Evolutionary conservation across 2,797 vertebrate species (phyloP).

Genomic region (Meda fulgida): DNA sequence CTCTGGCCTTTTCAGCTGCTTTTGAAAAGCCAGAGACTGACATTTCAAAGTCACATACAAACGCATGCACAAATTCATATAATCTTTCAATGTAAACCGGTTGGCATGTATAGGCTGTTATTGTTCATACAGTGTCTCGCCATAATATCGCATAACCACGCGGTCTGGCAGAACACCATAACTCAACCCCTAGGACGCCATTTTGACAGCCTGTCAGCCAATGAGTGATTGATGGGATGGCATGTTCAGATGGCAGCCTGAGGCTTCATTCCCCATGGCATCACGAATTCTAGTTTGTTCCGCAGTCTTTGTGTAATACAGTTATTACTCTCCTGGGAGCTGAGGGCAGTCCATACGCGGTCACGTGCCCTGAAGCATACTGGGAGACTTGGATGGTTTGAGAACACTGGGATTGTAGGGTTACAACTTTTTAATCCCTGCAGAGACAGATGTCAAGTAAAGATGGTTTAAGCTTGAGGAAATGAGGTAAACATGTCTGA

Average conservation of each 20-base stretch:
- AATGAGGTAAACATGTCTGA: neutral
- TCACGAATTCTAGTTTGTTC: constrained; percentile 20
- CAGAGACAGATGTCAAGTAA: constrained; percentile 18
- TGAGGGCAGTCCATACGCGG: neutral
- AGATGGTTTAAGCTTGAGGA: constrained; percentile 1
- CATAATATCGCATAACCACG: constrained; percentile 35
- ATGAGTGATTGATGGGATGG: constrained; percentile 37
- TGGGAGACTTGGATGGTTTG: constrained; percentile 7
- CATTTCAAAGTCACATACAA: constrained; percentile 37
- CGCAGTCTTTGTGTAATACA: constrained; percentile 14
- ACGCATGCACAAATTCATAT: constrained; percentile 35
- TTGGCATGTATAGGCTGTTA: constrained; percentile 4
- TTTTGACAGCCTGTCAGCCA: constrained; percentile 41
- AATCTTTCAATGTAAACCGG: constrained; percentile 18
- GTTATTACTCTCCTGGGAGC: constrained; percentile 21
- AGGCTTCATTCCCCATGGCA: constrained; percentile 15
- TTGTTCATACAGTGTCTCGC: constrained; percentile 10
- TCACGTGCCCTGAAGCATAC: constrained; percentile 25
- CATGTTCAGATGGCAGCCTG: constrained; percentile 28
- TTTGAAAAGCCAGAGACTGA: constrained; percentile 21
- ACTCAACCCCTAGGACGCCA: constrained; percentile 28
- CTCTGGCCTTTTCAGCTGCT: constrained; percentile 32
- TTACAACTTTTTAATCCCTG: constrained; percentile 20
- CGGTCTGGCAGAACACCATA: constrained; percentile 32
- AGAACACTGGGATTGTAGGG: constrained; percentile 23